phyloP scores from a whole-genome alignment of 1,140 invertebrate genomes.

The Druon quercuslanigerum region DNA sequence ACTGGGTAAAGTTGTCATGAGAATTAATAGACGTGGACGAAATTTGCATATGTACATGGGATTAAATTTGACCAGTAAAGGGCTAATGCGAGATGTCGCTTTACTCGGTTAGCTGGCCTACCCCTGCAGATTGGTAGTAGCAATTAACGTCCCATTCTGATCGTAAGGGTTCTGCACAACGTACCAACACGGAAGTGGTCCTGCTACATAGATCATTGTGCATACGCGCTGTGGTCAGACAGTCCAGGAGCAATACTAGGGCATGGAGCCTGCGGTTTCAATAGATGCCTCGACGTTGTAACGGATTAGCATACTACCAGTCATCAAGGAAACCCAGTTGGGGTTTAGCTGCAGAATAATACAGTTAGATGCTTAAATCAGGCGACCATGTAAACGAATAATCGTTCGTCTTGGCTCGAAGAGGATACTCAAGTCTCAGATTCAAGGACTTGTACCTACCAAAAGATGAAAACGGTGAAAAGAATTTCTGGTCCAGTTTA shows the following conservation, averaged over 20 bases:
- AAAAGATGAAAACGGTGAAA: too few relatives aligned
- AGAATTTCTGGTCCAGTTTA: too few relatives aligned
- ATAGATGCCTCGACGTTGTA: slow-evolving; percentile 58
- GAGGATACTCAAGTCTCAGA: neutral
- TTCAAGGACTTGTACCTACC: neutral
- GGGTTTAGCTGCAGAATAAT: slow-evolving; percentile 42
- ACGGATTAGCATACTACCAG: slow-evolving; percentile 61
- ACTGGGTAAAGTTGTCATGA: slow-evolving; percentile 21
- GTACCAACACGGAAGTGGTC: slow-evolving; percentile 59
- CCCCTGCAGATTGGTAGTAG: slow-evolving; percentile 67
- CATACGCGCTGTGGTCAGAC: slow-evolving; percentile 57
- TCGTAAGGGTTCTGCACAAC: slow-evolving; percentile 58
- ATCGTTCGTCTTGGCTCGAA: neutral
- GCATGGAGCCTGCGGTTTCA: slow-evolving; percentile 60
- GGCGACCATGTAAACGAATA: neutral
- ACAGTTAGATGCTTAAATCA: neutral
- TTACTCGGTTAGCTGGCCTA: slow-evolving; percentile 42
- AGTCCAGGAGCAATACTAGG: slow-evolving; percentile 41
- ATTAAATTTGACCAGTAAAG: slow-evolving; percentile 31
- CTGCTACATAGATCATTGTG: slow-evolving; percentile 67
- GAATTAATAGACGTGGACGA: slow-evolving; percentile 2
- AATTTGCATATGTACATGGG: slow-evolving; percentile 28
- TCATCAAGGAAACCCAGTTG: slow-evolving; percentile 56
- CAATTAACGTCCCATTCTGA: slow-evolving; percentile 67
- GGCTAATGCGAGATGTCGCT: slow-evolving; percentile 25